Evolutionary conservation across 92 coral and sea anemone species (phyloP).

Genomic region (Anthopleura xanthogrammica): DNA sequence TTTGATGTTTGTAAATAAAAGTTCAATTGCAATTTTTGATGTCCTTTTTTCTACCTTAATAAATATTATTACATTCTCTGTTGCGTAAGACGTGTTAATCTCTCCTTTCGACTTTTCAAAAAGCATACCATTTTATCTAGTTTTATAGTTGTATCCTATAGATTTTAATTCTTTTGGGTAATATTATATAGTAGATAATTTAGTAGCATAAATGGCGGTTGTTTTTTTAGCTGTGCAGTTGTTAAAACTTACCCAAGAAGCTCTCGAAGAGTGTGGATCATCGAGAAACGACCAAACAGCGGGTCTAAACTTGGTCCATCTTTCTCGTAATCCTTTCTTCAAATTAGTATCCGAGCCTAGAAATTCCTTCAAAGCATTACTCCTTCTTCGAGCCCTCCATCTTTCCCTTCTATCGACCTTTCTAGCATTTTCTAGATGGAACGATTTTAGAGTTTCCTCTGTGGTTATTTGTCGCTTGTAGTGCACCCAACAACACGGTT

Average conservation of each 20-base stretch:
- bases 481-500: slow-evolving; percentile 96
- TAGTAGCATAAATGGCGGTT: not conserved
- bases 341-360: slow-evolving; percentile 46
- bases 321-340: slow-evolving; percentile 18
- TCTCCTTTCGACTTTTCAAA: too few relatives aligned
- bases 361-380: slow-evolving; percentile 21
- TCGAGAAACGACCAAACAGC: slow-evolving; percentile 84
- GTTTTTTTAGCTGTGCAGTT: not conserved
- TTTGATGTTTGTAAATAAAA: not conserved
- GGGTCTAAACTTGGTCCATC: slow-evolving; percentile 68
- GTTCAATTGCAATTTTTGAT: not conserved
- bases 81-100: too few relatives aligned
- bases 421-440: slow-evolving; percentile 78
- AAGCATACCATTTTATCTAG: too few relatives aligned
- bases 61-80: too few relatives aligned
- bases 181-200: not conserved
- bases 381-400: slow-evolving; percentile 14
- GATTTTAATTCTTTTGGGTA: not conserved
- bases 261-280: slow-evolving; percentile 79
- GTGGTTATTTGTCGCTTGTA: slow-evolving; percentile 85
- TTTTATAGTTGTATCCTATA: too few relatives aligned
- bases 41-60: not conserved
- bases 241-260: slow-evolving; percentile 75
- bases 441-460: slow-evolving; percentile 86
- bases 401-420: slow-evolving; percentile 44